Evolutionary conservation across 1,140 invertebrate species (phyloP), one percentile per base, ranked within the genome.

Genomic region (Araneus ventricosus): DNA sequence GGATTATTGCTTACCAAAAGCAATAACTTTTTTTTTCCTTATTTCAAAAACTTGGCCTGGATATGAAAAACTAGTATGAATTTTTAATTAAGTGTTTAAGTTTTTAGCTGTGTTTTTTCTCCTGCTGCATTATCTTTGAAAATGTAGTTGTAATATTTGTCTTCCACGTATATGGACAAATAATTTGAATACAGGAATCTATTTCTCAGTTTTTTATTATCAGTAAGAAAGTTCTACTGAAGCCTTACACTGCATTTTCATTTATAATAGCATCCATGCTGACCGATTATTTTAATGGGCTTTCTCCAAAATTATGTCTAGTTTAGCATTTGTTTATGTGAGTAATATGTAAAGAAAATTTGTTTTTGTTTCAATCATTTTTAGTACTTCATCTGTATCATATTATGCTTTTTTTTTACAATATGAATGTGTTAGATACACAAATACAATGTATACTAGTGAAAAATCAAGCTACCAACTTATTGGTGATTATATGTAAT

Each of bases 401-500:
- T 52, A 17, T n/a, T 41, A 84, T 45, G 39, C 39, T 84, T 84
- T 82, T 79, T 37, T 79, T 52, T 45, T 84, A 75, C 70, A 75
- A 75, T 75, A 75, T 75, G 20, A 6, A 75, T 75, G 30, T 75
- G 70, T 75, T 75, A 75, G 70, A 34, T 70, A 75, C 30, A 75
- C 70, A 67, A 67, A 67, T 67, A 67, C 10, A 75, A 75, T 75
- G 30, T 75, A 75, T 75, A 30, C 70, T 75, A 34, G 70, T 34
- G 17, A 37, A 75, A 75, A 75, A 14, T 37, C 30, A 75, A 75
- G 70, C 70, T 75, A 75, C 70, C 70, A 59, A 61, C 61, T 82
- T n/a, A n/a, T 61, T 39, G 52, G 37, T 52, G 30, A 37, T 86
- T 82, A 82, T 59, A 5, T 27, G 57, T 84, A 92, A 92, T 86